A percentile compares a stretch with the other conserved stretches of the same genome.
Evolutionary conservation across 2,888 invertebrate species (phyloP).

Genomic region (Encarsia formosa): DNA sequence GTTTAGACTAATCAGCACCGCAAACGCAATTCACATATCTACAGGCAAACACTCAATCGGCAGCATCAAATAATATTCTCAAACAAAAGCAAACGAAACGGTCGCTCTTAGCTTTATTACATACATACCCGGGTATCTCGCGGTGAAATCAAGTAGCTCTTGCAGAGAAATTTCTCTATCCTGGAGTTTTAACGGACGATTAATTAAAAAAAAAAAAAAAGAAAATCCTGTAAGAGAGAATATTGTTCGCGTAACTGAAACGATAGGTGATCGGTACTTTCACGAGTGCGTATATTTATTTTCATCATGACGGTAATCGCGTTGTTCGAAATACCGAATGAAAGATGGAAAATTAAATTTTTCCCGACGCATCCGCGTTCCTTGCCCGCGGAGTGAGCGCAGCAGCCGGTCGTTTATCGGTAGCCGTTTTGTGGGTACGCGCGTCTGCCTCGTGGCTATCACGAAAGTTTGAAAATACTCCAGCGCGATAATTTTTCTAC

Average conservation of each 20-base stretch:
- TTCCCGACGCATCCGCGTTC: too few relatives aligned
- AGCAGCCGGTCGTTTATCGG: too few relatives aligned
- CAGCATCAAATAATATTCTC: background rate
- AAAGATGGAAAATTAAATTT: too few relatives aligned
- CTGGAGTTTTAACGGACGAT: constrained; percentile 15
- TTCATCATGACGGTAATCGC: background rate
- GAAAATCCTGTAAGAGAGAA: background rate
- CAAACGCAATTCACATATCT: too few relatives aligned
- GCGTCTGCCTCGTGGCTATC: constrained; percentile 31
- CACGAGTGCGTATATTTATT: background rate
- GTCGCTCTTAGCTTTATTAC: background rate
- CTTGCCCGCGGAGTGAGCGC: background rate
- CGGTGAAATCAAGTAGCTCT: constrained; percentile 12
- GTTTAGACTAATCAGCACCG: too few relatives aligned
- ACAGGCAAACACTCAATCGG: too few relatives aligned
- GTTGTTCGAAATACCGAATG: background rate
- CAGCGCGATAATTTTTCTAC: too few relatives aligned
- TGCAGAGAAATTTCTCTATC: constrained; percentile 16
- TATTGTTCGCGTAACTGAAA: constrained; percentile 15
- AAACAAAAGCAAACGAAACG: background rate
- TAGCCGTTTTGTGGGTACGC: too few relatives aligned
- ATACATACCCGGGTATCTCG: background rate
- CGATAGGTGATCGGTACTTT: constrained; percentile 14
- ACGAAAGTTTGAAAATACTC: constrained; percentile 16
- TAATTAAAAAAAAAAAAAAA: constrained; percentile 20